Evolutionary conservation across 2,113 vertebrate genomes (phyloP).

Genomic region (Ictalurus punctatus): DNA sequence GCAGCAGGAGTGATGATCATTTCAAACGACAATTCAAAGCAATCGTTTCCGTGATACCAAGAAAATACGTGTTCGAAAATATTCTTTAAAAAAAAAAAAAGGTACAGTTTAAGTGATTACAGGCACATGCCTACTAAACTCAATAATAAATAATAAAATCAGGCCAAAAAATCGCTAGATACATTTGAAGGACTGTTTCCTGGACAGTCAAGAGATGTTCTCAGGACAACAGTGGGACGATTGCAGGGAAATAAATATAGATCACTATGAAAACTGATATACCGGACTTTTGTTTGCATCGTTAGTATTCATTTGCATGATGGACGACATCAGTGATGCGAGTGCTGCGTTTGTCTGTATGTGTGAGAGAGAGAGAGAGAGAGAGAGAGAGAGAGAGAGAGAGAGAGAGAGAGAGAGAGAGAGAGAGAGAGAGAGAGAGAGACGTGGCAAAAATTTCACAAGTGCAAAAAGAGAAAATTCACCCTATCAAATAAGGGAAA

Average conservation of each 20-base stretch:
- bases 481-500: conserved; percentile 69
- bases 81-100: too few species aligned
- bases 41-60: not conserved
- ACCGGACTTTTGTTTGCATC: not conserved
- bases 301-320: not conserved
- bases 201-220: not conserved
- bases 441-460: conserved; percentile 56
- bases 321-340: not conserved
- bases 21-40: not conserved
- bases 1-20: not conserved
- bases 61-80: not conserved
- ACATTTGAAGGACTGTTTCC: not conserved
- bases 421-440: not conserved
- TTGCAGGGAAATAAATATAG: not conserved
- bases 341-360: not conserved
- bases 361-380: not conserved
- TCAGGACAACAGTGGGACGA: not conserved
- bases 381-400: conserved; percentile 10
- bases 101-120: not conserved
- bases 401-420: not conserved
- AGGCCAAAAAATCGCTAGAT: not conserved
- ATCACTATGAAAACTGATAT: not conserved
- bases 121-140: not conserved
- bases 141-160: conserved; percentile 1
- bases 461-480: conserved; percentile 65